A percentile compares a stretch with the other conserved stretches of the same genome.
Evolutionary conservation across 2,113 vertebrate species (phyloP).

Genomic region (Bettongia penicillata): DNA sequence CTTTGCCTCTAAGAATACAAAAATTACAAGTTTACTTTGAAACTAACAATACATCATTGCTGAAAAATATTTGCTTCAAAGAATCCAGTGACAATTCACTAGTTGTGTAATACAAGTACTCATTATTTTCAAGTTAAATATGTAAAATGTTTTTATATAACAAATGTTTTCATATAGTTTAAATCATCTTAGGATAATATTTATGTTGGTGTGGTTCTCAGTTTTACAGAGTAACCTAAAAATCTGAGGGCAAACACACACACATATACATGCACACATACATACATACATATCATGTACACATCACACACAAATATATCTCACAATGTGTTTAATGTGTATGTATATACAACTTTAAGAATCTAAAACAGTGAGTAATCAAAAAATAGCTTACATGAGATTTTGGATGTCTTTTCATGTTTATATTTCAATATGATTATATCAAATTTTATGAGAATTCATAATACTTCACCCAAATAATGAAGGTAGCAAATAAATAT

Average conservation of each 20-base stretch:
- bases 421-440: constrained; percentile 29
- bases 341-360: constrained; percentile 32
- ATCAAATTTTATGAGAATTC: constrained; percentile 3
- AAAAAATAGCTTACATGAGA: constrained; percentile 10
- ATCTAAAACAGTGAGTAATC: not conserved
- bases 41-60: not conserved
- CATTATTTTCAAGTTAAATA: not conserved
- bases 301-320: not conserved
- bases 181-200: not conserved
- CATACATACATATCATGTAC: not conserved
- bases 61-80: not conserved
- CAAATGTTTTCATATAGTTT: not conserved
- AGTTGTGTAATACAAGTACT: not conserved
- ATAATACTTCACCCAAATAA: constrained; percentile 36
- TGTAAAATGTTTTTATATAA: not conserved
- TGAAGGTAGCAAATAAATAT: constrained; percentile 29
- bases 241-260: not conserved
- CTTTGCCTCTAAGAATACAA: not conserved
- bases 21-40: not conserved
- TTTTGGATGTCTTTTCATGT: not conserved
- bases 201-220: not conserved
- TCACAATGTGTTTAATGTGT: constrained; percentile 43
- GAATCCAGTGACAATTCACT: not conserved
- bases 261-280: not conserved
- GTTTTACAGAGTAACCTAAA: not conserved